phyloP scores from a whole-genome alignment of 2,113 vertebrate genomes.

The Lanius collurio region DNA sequence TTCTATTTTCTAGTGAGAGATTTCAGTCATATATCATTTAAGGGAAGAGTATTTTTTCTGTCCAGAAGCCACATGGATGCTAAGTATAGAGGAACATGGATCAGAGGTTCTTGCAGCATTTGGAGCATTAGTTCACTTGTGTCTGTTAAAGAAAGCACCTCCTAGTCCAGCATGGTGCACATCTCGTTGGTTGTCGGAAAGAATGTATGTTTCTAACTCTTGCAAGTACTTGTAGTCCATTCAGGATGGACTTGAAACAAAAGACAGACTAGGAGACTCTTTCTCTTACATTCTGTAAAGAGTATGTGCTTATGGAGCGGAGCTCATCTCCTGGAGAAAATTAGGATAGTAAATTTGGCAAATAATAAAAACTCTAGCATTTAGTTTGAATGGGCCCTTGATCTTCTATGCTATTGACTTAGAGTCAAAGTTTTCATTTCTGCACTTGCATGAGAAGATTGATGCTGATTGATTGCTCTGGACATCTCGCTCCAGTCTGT shows the following conservation, averaged over 20 bases:
- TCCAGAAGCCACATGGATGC: background rate
- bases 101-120: background rate
- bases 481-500: background rate
- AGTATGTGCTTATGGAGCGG: background rate
- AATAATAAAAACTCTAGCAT: background rate
- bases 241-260: background rate
- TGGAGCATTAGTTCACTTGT: background rate
- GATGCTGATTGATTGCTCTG: background rate
- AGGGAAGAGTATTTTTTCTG: background rate
- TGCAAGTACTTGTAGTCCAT: background rate
- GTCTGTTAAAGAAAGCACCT: background rate
- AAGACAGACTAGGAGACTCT: background rate
- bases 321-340: background rate
- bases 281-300: background rate
- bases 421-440: background rate
- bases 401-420: background rate
- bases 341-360: background rate
- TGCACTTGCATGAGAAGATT: background rate
- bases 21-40: background rate
- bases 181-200: background rate
- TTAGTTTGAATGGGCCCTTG: background rate
- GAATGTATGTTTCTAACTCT: background rate
- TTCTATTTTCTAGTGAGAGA: background rate
- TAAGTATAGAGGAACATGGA: background rate
- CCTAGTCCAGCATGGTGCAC: rapidly evolving